Conservation (phyloP, 2,113 vertebrate species). For the Coptodon rendalli region DNA sequence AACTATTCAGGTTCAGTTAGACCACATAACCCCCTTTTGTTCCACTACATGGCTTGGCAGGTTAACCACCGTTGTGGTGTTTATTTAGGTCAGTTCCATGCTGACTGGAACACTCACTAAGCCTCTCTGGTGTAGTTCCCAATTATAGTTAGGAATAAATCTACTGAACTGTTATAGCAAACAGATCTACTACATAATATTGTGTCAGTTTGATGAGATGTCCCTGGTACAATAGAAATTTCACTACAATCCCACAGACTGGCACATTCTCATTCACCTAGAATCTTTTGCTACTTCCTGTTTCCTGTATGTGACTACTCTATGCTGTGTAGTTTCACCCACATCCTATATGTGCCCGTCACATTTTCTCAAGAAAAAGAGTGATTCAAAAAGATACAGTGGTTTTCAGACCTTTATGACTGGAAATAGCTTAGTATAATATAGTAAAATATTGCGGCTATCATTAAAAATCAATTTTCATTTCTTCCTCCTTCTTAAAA, state of each 20-base stretch:
- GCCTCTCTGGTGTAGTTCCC: not conserved
- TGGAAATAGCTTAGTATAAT: not conserved
- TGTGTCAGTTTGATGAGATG: not conserved
- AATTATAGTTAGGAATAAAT: not conserved
- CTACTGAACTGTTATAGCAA: not conserved
- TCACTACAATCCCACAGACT: not conserved
- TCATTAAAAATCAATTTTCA: not conserved
- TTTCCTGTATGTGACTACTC: not conserved
- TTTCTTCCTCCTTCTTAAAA: not conserved
- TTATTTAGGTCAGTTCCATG: constrained; percentile 6
- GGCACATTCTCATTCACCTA: not conserved
- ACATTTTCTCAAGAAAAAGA: not conserved
- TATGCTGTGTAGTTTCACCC: not conserved
- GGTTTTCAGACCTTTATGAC: not conserved
- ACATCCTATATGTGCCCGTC: not conserved
- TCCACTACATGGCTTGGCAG: not conserved
- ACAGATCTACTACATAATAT: not conserved
- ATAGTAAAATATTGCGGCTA: not conserved
- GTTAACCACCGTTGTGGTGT: not conserved
- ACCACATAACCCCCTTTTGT: not conserved
- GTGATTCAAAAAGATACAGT: not conserved
- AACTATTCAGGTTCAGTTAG: not conserved
- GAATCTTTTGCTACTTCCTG: not conserved
- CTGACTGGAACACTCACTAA: not conserved
- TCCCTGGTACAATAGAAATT: not conserved